Percentiles rank a stretch among this genome's conserved stretches.
Evolutionary conservation across 2,113 vertebrate species (phyloP).

Genomic region (Pungitius pungitius): DNA sequence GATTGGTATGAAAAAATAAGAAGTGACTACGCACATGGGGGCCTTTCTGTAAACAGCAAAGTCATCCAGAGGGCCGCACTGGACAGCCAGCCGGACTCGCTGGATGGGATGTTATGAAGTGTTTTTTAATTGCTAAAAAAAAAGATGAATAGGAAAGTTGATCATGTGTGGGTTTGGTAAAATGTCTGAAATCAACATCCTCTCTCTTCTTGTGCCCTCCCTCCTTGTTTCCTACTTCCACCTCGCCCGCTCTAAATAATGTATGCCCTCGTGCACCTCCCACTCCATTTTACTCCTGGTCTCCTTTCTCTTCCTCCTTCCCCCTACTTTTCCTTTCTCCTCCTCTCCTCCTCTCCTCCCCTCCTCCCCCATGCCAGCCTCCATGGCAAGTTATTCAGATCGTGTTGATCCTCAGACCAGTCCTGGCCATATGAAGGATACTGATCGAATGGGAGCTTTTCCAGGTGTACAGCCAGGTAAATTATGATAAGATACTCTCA

Average conservation of each 20-base stretch:
- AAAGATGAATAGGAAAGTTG: too few species aligned
- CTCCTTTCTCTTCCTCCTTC: neutral
- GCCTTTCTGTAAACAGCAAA: too few species aligned
- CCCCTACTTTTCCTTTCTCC: neutral
- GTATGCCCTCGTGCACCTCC: neutral
- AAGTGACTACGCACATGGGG: too few species aligned
- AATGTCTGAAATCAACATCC: neutral
- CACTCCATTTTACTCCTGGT: neutral
- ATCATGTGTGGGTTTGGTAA: neutral
- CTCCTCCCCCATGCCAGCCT: slow-evolving; percentile 42
- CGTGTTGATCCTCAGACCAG: slow-evolving; percentile 58
- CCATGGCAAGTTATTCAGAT: slow-evolving; percentile 66
- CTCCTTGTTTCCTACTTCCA: slow-evolving; percentile 6
- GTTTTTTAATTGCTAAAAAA: too few species aligned
- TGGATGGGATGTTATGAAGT: too few species aligned
- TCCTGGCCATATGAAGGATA: slow-evolving; percentile 61
- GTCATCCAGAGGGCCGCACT: too few species aligned
- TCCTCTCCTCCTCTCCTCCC: neutral
- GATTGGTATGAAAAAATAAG: too few species aligned
- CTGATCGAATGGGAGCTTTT: slow-evolving; percentile 58
- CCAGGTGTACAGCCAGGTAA: slow-evolving; percentile 49
- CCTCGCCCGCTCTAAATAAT: slow-evolving; percentile 10
- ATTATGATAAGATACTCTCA: neutral
- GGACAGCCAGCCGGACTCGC: too few species aligned
- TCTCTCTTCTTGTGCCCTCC: neutral